Conservation (phyloP, 1,140 invertebrate genomes). For the Periplaneta americana region DNA sequence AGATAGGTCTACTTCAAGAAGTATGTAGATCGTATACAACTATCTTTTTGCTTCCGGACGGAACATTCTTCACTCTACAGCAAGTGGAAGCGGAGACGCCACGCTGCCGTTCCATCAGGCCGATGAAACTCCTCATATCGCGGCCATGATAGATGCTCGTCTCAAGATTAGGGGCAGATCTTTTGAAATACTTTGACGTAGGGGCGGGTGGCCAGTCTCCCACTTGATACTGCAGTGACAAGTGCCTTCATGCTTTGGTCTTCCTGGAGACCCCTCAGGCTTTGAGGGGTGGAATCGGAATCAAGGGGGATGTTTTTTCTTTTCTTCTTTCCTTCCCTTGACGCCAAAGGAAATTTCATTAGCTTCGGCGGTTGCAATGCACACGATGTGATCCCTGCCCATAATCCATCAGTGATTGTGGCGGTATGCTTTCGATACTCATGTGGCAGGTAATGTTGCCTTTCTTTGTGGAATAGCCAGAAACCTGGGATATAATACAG, state of each 20-base stretch:
- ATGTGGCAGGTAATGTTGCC: too few species aligned
- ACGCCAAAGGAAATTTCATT: not conserved
- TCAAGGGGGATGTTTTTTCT: not conserved
- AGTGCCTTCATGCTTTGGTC: not conserved
- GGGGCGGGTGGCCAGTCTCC: not conserved
- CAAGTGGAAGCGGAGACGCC: too few species aligned
- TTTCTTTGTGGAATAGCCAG: too few species aligned
- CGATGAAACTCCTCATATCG: not conserved
- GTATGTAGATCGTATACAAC: too few species aligned
- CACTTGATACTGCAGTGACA: not conserved
- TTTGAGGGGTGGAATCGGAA: not conserved
- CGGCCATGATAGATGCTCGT: not conserved
- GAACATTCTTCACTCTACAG: too few species aligned
- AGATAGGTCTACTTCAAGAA: too few species aligned
- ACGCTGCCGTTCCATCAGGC: too few species aligned
- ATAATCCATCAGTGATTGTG: not conserved
- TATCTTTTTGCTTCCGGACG: too few species aligned
- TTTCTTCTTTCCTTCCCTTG: not conserved
- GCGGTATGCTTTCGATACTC: too few species aligned
- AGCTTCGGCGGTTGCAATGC: not conserved
- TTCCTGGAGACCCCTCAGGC: not conserved
- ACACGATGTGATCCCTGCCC: not conserved
- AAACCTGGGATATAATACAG: too few species aligned
- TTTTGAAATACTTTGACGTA: not conserved
- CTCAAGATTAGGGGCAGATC: not conserved